Evolutionary conservation across 2,113 vertebrate genomes (phyloP).

Genomic region (Hemichromis elongatus): DNA sequence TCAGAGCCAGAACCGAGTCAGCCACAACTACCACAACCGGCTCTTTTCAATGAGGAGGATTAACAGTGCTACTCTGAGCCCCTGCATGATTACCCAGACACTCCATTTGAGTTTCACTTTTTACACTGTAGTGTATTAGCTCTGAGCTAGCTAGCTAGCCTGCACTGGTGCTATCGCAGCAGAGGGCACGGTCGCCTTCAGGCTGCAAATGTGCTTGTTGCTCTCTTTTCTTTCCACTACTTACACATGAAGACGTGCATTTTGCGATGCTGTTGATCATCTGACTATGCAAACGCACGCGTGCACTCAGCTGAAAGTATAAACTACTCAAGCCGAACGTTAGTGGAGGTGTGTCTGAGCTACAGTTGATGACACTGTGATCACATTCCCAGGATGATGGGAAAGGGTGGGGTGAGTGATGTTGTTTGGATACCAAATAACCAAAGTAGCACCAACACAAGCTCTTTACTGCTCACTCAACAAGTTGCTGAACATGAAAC

Average conservation of each 20-base stretch:
- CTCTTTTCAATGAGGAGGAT: background rate
- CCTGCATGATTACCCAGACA: rapidly evolving
- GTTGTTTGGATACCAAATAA: no score
- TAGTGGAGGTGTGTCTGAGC: background rate
- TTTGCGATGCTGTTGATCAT: background rate
- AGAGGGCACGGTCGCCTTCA: rapidly evolving
- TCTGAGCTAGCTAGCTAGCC: background rate
- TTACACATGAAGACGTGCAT: background rate
- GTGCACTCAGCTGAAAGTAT: rapidly evolving
- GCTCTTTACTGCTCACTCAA: background rate
- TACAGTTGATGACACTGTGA: rapidly evolving
- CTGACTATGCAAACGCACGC: background rate
- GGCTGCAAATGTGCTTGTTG: background rate
- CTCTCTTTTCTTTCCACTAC: background rate
- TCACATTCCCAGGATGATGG: background rate
- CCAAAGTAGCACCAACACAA: background rate
- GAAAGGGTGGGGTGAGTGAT: background rate
- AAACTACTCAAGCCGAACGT: rapidly evolving
- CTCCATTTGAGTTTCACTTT: background rate
- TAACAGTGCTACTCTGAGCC: rapidly evolving
- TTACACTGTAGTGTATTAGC: background rate
- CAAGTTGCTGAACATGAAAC: background rate
- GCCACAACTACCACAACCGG: background rate
- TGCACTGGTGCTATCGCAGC: background rate
- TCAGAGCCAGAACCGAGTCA: background rate